phyloP scores from a whole-genome alignment of 2,113 vertebrate species.

The Vimba vimba region DNA sequence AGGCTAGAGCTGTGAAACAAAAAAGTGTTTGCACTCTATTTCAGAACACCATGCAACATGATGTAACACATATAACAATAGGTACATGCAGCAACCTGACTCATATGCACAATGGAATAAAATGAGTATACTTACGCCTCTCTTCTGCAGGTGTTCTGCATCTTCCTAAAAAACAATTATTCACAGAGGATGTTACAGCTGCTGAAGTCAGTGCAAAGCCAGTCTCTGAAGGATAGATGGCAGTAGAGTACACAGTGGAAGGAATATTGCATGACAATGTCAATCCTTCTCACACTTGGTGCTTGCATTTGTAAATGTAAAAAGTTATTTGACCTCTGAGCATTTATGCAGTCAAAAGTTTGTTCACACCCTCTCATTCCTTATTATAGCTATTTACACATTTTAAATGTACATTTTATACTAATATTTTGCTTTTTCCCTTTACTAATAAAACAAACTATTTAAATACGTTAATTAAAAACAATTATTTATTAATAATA shows the following conservation, averaged over 20 bases:
- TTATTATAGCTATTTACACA: not conserved
- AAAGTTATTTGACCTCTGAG: not conserved
- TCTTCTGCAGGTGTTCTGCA: slow-evolving; percentile 74
- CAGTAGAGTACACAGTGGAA: slow-evolving; percentile 53
- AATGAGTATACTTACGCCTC: slow-evolving; percentile 73
- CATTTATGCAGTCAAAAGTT: not conserved
- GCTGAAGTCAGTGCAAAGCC: not conserved
- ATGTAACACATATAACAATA: not conserved
- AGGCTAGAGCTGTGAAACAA: slow-evolving; percentile 28
- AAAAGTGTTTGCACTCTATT: not conserved
- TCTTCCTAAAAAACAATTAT: slow-evolving; percentile 74
- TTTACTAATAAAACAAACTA: not conserved
- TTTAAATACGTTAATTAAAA: not conserved
- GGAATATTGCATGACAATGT: not conserved
- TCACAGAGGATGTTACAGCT: not conserved
- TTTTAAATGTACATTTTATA: too few species aligned
- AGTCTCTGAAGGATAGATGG: slow-evolving; percentile 58
- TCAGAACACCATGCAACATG: not conserved
- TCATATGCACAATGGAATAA: not conserved
- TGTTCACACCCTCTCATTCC: not conserved
- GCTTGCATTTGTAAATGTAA: not conserved
- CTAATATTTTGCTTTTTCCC: too few species aligned
- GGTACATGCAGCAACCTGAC: not conserved
- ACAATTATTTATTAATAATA: not conserved
- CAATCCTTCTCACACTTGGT: not conserved